phyloP scores from a whole-genome alignment of 1,140 invertebrate genomes.

The Trichomalopsis sarcophagae region DNA sequence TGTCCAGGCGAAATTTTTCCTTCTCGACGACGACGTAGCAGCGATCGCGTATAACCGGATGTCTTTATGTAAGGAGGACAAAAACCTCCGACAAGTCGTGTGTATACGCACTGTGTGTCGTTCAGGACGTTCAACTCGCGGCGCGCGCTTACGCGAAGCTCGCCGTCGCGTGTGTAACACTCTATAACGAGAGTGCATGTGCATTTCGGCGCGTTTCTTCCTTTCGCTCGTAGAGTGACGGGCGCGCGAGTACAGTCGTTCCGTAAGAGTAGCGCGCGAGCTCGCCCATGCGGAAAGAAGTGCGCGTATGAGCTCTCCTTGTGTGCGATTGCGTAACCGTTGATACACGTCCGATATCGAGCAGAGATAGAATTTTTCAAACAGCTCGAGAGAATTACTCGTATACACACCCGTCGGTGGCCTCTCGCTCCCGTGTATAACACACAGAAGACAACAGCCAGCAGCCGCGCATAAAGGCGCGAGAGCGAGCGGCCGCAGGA shows the following conservation, averaged over 20 bases:
- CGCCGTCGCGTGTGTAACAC: not conserved
- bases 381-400: not conserved
- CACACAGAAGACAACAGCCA: not conserved
- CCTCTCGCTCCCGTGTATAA: not conserved
- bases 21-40: not conserved
- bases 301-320: not conserved
- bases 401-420: not conserved
- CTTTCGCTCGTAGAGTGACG: conserved; percentile 6
- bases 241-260: conserved; percentile 22
- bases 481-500: not conserved
- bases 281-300: conserved; percentile 15
- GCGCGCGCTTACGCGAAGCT: conserved; percentile 28
- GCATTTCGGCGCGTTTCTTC: conserved; percentile 37
- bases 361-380: not conserved
- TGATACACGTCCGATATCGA: not conserved
- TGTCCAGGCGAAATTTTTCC: not conserved
- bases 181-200: conserved; percentile 13
- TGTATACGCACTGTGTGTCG: not conserved
- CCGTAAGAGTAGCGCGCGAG: not conserved
- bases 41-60: conserved; percentile 45
- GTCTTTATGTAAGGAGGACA: conserved; percentile 51
- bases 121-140: conserved; percentile 41
- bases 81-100: conserved; percentile 39
- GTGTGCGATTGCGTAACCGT: not conserved
- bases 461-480: not conserved